phyloP scores from a whole-genome alignment of 1,140 invertebrate species.

The Neodiprion fabricii region DNA sequence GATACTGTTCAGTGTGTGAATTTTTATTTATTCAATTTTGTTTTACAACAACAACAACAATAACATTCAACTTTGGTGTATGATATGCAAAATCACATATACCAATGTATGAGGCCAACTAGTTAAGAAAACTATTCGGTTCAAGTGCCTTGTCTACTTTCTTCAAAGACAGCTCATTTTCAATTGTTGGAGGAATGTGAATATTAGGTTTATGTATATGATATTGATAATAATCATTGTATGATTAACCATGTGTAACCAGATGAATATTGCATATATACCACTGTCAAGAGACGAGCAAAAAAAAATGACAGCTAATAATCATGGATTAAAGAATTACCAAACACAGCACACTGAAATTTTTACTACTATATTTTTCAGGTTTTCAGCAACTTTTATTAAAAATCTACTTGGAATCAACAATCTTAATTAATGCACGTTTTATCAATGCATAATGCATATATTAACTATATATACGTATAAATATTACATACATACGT shows the following conservation, averaged over 20 bases:
- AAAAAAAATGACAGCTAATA: conserved; percentile 2
- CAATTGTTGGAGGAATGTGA: conserved; percentile 61
- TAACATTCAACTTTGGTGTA: background rate
- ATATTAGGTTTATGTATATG: conserved; percentile 49
- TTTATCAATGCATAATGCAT: conserved; percentile 32
- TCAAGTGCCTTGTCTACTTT: conserved; percentile 61
- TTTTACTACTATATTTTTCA: conserved; percentile 58
- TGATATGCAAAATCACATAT: conserved; percentile 26
- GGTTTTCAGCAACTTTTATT: conserved; percentile 58
- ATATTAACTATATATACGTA: conserved; percentile 18
- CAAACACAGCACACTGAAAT: conserved; percentile 46
- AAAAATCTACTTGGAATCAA: conserved; percentile 53
- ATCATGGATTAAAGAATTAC: background rate
- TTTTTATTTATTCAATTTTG: background rate
- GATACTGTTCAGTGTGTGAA: conserved; percentile 2
- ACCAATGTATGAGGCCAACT: conserved; percentile 55
- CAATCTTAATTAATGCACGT: conserved; percentile 47
- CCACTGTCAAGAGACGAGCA: background rate
- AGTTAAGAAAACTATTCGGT: conserved; percentile 56
- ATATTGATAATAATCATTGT: conserved; percentile 31
- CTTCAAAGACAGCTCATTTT: conserved; percentile 60
- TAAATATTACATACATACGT: conserved; percentile 5
- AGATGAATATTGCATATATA: background rate
- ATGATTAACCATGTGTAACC: conserved; percentile 26
- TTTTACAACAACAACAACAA: background rate